Evolutionary conservation across 2,113 vertebrate species (phyloP).

Genomic region (Cacatua alba): DNA sequence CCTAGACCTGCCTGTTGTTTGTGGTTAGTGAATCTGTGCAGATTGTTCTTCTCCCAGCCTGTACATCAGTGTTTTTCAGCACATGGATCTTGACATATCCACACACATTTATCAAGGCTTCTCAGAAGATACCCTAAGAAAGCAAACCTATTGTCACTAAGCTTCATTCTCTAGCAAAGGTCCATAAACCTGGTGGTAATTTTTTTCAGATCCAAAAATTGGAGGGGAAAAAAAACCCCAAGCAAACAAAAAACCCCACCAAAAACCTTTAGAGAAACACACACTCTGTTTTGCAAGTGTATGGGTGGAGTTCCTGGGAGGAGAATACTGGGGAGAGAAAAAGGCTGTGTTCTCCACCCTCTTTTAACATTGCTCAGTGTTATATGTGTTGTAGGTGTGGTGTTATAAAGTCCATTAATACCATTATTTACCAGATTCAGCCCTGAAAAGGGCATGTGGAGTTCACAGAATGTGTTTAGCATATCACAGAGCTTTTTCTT

Average conservation of each 20-base stretch:
- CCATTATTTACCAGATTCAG: neutral
- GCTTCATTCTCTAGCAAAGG: neutral
- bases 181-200: neutral
- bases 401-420: neutral
- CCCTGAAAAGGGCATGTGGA: neutral
- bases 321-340: neutral
- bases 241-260: too few relatives aligned
- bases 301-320: neutral
- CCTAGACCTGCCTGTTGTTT: neutral
- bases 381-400: neutral
- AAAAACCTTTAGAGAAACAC: neutral
- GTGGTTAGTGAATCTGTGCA: neutral
- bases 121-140: neutral
- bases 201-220: neutral
- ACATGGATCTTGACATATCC: neutral
- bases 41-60: neutral
- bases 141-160: neutral
- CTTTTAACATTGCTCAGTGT: neutral
- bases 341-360: neutral
- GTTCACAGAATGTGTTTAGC: neutral
- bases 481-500: neutral
- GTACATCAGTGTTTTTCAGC: neutral
- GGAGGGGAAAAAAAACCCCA: fast-evolving
- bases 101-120: neutral
- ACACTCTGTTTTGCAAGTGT: neutral